Evolutionary conservation across 1,140 invertebrate species (phyloP).

Genomic region (Trissolcus basalis): DNA sequence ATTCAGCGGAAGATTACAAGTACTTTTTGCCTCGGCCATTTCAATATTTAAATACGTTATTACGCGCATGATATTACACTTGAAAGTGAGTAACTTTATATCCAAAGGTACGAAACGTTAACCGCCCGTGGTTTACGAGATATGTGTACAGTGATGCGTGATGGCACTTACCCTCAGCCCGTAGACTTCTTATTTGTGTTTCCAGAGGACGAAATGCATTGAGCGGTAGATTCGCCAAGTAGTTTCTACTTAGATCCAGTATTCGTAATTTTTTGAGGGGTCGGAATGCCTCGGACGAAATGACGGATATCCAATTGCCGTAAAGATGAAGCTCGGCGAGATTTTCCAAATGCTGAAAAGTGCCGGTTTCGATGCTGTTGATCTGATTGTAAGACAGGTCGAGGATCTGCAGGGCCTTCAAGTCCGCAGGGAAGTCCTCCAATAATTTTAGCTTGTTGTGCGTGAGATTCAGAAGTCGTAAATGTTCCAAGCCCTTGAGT

Average conservation of each 20-base stretch:
- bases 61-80: no score
- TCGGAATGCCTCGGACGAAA: conserved; percentile 87
- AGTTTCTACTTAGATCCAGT: conserved; percentile 88
- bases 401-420: conserved; percentile 85
- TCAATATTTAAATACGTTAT: no score
- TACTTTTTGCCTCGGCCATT: no score
- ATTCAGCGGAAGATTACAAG: no score
- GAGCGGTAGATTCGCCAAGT: conserved; percentile 86
- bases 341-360: conserved; percentile 84
- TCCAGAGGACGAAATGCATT: conserved; percentile 86
- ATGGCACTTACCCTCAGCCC: conserved; percentile 87
- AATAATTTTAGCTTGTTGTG: conserved; percentile 88
- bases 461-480: conserved; percentile 87
- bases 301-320: conserved; percentile 87
- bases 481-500: conserved; percentile 84
- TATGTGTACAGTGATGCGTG: background rate
- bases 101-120: background rate
- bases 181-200: conserved; percentile 85
- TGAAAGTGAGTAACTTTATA: no score
- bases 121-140: no score
- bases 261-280: conserved; percentile 86
- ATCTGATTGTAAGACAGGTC: conserved; percentile 91
- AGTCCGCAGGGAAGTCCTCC: conserved; percentile 87
- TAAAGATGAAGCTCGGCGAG: conserved; percentile 86
- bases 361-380: conserved; percentile 83